Evolutionary conservation across 1,140 invertebrate species (phyloP).

Genomic region (Rhagoletis zephyria): DNA sequence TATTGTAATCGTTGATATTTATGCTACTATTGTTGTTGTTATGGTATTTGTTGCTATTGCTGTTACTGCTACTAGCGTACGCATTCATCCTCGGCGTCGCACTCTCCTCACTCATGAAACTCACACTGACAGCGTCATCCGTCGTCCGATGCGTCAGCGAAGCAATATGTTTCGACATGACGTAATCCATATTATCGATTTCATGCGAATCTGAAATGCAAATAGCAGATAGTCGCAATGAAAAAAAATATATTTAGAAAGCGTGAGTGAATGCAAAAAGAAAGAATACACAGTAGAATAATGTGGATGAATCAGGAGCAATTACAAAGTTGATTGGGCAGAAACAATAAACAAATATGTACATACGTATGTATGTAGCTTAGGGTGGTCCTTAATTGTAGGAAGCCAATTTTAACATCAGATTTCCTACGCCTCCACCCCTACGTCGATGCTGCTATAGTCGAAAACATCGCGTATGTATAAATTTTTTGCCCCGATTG

Average conservation of each 20-base stretch:
- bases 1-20: slow-evolving; percentile 29
- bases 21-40: slow-evolving; percentile 34
- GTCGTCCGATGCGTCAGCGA: slow-evolving; percentile 43
- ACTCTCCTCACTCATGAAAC: not conserved
- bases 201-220: slow-evolving; percentile 65
- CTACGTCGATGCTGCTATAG: too few relatives aligned
- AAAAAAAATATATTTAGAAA: slow-evolving; percentile 44
- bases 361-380: too few relatives aligned
- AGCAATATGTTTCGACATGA: slow-evolving; percentile 61
- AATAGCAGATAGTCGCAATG: slow-evolving; percentile 41
- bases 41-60: slow-evolving; percentile 39
- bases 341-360: not conserved
- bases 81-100: not conserved
- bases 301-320: not conserved
- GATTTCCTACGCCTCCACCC: too few relatives aligned
- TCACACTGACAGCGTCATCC: not conserved
- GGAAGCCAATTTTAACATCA: too few relatives aligned
- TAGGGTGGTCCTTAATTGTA: too few relatives aligned
- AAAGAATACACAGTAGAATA: not conserved
- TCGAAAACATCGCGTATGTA: too few relatives aligned
- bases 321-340: not conserved
- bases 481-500: too few relatives aligned
- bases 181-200: slow-evolving; percentile 70
- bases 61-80: not conserved
- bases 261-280: not conserved